Evolutionary conservation across 2,797 vertebrate species (phyloP).

Genomic region (Crypturellus tataupa): DNA sequence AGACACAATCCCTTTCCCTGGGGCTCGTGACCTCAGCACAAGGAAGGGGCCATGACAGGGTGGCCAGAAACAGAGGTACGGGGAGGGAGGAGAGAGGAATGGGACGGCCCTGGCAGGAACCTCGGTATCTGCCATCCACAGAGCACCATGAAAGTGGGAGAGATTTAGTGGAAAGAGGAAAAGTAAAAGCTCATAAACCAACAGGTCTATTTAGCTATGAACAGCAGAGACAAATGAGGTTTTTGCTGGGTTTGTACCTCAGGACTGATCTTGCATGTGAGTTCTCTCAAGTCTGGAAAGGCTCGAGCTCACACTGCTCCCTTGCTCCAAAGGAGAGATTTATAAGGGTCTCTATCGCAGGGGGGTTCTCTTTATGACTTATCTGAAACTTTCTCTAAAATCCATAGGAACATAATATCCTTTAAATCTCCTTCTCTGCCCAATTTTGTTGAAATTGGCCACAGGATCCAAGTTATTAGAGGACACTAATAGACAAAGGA

Average conservation of each 20-base stretch:
- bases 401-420: not conserved
- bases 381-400: not conserved
- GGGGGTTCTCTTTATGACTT: not conserved
- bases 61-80: fast-evolving
- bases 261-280: not conserved
- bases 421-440: not conserved
- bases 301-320: not conserved
- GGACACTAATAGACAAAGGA: not conserved
- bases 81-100: not conserved
- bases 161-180: not conserved
- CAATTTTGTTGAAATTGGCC: not conserved
- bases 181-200: not conserved
- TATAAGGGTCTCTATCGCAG: not conserved
- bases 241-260: not conserved
- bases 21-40: not conserved
- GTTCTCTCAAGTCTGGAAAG: not conserved
- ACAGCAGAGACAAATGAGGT: not conserved
- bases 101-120: not conserved
- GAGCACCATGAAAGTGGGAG: not conserved
- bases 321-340: not conserved
- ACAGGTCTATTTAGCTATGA: not conserved
- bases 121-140: fast-evolving
- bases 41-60: not conserved
- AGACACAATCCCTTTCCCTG: not conserved
- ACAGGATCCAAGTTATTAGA: not conserved